Conservation (phyloP, 2,888 invertebrate genomes). For the Nebria brevicollis region DNA sequence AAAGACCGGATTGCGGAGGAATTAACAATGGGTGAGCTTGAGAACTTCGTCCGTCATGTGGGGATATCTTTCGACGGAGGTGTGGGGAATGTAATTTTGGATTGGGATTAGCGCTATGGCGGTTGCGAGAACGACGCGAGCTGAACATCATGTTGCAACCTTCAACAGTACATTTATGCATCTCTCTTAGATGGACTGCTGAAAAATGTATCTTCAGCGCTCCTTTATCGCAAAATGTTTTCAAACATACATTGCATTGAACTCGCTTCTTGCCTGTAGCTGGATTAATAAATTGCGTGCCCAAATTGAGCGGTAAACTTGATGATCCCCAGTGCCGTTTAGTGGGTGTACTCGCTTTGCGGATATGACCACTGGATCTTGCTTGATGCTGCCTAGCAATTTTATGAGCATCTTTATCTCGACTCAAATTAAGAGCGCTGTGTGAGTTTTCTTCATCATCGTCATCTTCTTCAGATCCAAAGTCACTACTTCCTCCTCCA, state of each 20-base stretch:
- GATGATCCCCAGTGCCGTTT: conserved; percentile 85
- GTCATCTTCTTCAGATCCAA: conserved; percentile 70
- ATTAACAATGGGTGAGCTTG: conserved; percentile 85
- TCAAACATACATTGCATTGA: conserved; percentile 97
- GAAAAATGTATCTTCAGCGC: conserved; percentile 99
- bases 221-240: conserved; percentile 99
- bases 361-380: conserved; percentile 65
- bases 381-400: conserved; percentile 61
- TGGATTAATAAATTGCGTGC: conserved; percentile 91
- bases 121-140: conserved; percentile 92
- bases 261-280: conserved; percentile 96
- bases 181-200: conserved; percentile 97
- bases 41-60: conserved; percentile 90
- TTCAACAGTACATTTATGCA: conserved; percentile 99
- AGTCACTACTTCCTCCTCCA: conserved; percentile 62
- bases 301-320: conserved; percentile 80
- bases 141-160: conserved; percentile 99
- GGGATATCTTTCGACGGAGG: conserved; percentile 90
- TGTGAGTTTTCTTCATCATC: conserved; percentile 71
- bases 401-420: conserved; percentile 65
- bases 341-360: conserved; percentile 78
- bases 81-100: conserved; percentile 98
- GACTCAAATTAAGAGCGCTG: conserved; percentile 73
- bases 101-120: conserved; percentile 98
- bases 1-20: conserved; percentile 76